Evolutionary conservation across 2,797 vertebrate genomes (phyloP), one percentile per base, ranked within the genome.

Genomic region (Eupleurogrammus muticus): DNA sequence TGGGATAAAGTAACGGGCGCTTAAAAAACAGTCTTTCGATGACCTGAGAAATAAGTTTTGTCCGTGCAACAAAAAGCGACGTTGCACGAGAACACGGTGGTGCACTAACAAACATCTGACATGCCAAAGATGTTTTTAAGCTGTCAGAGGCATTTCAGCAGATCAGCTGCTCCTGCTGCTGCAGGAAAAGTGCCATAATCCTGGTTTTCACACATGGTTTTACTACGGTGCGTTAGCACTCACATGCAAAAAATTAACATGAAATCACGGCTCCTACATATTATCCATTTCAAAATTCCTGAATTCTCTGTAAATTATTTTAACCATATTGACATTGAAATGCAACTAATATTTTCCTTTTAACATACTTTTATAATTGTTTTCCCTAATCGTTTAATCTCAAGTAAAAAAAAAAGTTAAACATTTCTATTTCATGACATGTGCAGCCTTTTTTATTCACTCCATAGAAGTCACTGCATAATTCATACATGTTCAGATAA

Each of bases 31-130:
- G 55, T 64, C 49, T 82, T 73, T 57, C 11, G 46, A 73, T 82
- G 84, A 85, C 81, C 75, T 73, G 75, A 82, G 70, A 48, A 85
- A 86, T 61, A 74, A 86, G 70, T 71, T 85, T 84, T 84, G 68
- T 83, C 68, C 59, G 14, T 16, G 73, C 66, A 74, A 63, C 40
- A 78, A 67, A 82, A 79, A 65, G 28, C 9, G 64, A 48, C 19
- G 44, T 17, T 47, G 52, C 50, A 49, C 10, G 19, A n/a, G 5
- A 52, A 74, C 62, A 42, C 21, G 32, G 28, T 9, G 34, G 61
- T 56, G 66, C 66, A 64, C 50, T 8, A 46, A 79, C 58, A 71
- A 68, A 56, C 49, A 58, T 73, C 34, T 46, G 49, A 63, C 57
- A 69, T 32, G 64, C 47, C 53, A 21, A 54, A 54, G 42, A 53